Percentiles rank a stretch among this genome's conserved stretches.
Conservation (phyloP, 2,113 vertebrate species). For the Myodes glareolus region DNA sequence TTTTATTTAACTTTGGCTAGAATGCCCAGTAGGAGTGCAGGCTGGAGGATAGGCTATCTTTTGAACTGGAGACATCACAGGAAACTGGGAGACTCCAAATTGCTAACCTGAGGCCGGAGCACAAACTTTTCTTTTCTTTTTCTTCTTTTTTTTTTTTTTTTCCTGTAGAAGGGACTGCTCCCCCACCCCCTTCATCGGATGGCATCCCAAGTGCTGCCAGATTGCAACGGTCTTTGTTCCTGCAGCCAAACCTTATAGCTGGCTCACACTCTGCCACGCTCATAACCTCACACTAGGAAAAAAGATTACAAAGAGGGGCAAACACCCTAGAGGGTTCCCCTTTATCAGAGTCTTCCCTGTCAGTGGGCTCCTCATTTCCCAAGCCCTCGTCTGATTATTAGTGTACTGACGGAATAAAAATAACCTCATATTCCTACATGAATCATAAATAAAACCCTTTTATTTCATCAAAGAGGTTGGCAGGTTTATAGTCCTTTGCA, state of each 20-base stretch:
- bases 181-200: constrained; percentile 76
- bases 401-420: constrained; percentile 91
- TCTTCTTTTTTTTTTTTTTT: neutral
- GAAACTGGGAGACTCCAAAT: constrained; percentile 75
- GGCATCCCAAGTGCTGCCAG: constrained; percentile 77
- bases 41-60: constrained; percentile 62
- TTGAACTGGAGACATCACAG: constrained; percentile 73
- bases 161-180: constrained; percentile 60
- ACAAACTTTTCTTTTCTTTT: constrained; percentile 68
- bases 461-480: constrained; percentile 93
- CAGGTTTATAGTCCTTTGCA: constrained; percentile 95
- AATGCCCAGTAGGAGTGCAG: constrained; percentile 78
- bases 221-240: constrained; percentile 85
- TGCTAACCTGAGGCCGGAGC: constrained; percentile 78
- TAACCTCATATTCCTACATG: constrained; percentile 91
- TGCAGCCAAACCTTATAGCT: constrained; percentile 82
- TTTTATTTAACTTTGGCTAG: constrained; percentile 69
- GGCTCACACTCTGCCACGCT: constrained; percentile 85
- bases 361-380: constrained; percentile 89
- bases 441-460: constrained; percentile 93
- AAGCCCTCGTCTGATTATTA: constrained; percentile 90
- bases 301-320: constrained; percentile 89
- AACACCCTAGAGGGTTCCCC: constrained; percentile 89
- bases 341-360: constrained; percentile 90
- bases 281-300: constrained; percentile 86